These are phyloP conservation scores for Tholera decimalis DNA, from an alignment of 2,888 invertebrate species.

Conservation along the genomic window DNA sequence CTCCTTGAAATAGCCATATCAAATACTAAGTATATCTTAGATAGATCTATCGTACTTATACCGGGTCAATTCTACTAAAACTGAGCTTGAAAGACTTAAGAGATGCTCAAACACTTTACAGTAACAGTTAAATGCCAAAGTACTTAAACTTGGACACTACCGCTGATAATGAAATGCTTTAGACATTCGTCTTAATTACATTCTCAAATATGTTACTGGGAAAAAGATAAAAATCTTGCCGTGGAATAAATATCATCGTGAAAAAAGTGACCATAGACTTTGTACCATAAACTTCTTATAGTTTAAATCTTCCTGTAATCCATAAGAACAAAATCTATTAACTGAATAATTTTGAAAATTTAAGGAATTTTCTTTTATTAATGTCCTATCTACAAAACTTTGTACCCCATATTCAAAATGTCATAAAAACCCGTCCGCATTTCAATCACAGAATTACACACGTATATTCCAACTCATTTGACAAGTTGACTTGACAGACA, in stretches of 20 bases:
- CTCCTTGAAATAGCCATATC: background rate
- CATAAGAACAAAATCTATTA: too few species aligned
- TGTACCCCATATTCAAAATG: too few species aligned
- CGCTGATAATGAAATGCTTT: constrained; percentile 45
- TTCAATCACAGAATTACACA: too few species aligned
- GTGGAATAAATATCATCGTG: background rate
- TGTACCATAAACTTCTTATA: too few species aligned
- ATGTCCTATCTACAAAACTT: too few species aligned
- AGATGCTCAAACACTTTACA: constrained; percentile 29
- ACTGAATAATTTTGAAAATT: too few species aligned
- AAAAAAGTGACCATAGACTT: background rate
- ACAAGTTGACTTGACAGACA: too few species aligned
- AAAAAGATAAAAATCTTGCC: background rate
- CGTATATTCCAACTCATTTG: too few species aligned
- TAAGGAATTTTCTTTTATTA: too few species aligned
- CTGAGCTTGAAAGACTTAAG: constrained; percentile 35
- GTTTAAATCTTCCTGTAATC: too few species aligned
- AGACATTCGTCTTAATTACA: constrained; percentile 42
- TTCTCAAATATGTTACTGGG: constrained; percentile 21
- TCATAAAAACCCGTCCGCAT: too few species aligned
- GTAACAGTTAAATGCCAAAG: constrained; percentile 50
- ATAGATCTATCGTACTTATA: constrained; percentile 33
- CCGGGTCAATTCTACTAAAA: constrained; percentile 43
- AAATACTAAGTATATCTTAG: constrained; percentile 1
- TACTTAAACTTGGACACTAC: constrained; percentile 47